Base-by-base conservation (phyloP, 1,140 invertebrate genomes). In the Diuraphis noxia region DNA sequence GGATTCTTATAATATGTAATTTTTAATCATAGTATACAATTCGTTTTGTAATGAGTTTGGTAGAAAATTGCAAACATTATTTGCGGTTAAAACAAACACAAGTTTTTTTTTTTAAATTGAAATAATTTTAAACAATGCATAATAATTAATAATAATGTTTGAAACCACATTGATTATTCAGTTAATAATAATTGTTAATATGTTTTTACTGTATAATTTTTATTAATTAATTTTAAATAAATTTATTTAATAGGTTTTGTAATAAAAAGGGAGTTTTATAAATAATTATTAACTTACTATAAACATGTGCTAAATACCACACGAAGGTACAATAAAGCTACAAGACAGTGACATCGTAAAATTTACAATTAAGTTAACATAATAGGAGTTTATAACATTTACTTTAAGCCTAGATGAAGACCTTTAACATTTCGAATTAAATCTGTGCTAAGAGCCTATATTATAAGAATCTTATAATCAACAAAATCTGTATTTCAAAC, bases 151-250 rank as follows among this genome's bases (percentile, higher is more conserved):
- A 49, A 21, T 5, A 49, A 49, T 72, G 56, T 72, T 72, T 72
- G 56, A n/a, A n/a, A 72, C 30, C 30, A 72, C 56, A 19, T 19
- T 72, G 56, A n/a, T 72, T 72, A 19, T 72, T n/a, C n/a, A 72
- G 30, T 72, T 72, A 72, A 72, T 72, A 72, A 72, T 72, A 72
- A 72, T 72, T 72, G 56, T 72, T n/a, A 72, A 72, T 72, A 63
- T 63, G 56, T 63, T 63, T 30, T 63, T 30, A n/a, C 56, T 63
- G 10, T 63, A n/a, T 30, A n/a, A 63, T 30, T 63, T 13, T n/a
- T 63, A 63, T 63, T 63, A 63, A 63, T n/a, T 72, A n/a, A n/a
- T 72, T 72, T 34, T n/a, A 72, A 72, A 72, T 72, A 72, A 72
- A 72, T 72, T n/a, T 72, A 17, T 72, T 17, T 72, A 72, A 72